Evolutionary conservation across 2,888 invertebrate species (phyloP), one percentile per base, ranked within the genome.

Genomic region (Agrochola lota): DNA sequence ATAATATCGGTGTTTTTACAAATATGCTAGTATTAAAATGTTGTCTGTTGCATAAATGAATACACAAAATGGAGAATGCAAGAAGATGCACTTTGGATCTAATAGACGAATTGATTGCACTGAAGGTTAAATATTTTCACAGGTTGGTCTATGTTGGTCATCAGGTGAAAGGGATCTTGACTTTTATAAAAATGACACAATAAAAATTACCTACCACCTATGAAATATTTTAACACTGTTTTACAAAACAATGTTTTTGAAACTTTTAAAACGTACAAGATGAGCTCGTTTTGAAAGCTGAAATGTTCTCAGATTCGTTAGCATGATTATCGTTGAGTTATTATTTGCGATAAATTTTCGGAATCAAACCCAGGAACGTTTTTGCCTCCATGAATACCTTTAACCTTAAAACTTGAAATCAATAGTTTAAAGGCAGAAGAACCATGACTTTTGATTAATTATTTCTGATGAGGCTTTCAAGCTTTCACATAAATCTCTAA

Each of bases 51-150:
- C 66, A 43, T 62, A 70, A 66, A 66, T 23, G n/a, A 73, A 59
- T 55, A 55, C 49, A 43, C 49, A 43, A 40, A 59, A 60, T 57
- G 8, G 26, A 68, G n/a, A 67, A 60, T 80, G 69, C 69, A 66
- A 49, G 49, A 67, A 71, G 49, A 84, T 80, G 80, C 79, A 80
- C 69, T 78, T 78, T 62, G 49, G 49, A 43, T 60, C n/a, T 80
- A 62, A 77, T 69, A 60, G 26, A 70, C 43, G 26, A 68, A 79
- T 84, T 30, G 63, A 81, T 74, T 63, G 66, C 74, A 67, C 12
- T 85, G 75, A 81, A 82, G 82, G 82, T 84, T 70, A 80, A 63
- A 72, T 69, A 30, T 69, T 73, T 84, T 80, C 72, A 49, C 81
- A 80, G 55, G 46, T 81, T 63, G 71, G 46, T 46, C 46, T 55